Conservation (phyloP, 2,888 invertebrate genomes). For the Hyposoter didymator region DNA sequence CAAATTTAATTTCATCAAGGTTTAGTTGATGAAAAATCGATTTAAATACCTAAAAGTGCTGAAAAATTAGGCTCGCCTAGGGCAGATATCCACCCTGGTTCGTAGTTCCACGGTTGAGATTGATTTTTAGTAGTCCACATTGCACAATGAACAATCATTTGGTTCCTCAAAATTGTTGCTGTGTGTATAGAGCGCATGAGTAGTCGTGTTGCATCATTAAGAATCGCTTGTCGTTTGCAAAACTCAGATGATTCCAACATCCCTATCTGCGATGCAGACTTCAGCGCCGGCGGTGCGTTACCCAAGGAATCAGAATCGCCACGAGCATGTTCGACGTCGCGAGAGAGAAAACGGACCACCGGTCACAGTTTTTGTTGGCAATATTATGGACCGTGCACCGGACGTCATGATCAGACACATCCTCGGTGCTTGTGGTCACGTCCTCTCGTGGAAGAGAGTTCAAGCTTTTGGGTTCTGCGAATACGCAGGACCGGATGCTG, state of each 20-base stretch:
- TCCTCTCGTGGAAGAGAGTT: slow-evolving; percentile 98
- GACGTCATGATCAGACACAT: slow-evolving; percentile 97
- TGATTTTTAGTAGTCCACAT: not conserved
- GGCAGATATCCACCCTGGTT: too few relatives aligned
- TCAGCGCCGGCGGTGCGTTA: slow-evolving; percentile 82
- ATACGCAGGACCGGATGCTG: slow-evolving; percentile 97
- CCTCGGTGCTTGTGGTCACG: slow-evolving; percentile 96
- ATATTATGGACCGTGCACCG: slow-evolving; percentile 97
- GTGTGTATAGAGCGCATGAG: slow-evolving; percentile 69
- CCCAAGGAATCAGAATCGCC: slow-evolving; percentile 80
- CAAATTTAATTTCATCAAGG: too few relatives aligned
- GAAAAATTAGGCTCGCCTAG: too few relatives aligned
- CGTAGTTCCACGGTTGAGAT: not conserved
- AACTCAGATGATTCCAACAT: slow-evolving; percentile 84
- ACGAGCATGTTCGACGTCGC: slow-evolving; percentile 80
- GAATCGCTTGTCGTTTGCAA: slow-evolving; percentile 71
- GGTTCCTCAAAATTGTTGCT: not conserved
- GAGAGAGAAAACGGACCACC: slow-evolving; percentile 89
- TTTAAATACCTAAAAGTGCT: too few relatives aligned
- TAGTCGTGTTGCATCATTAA: slow-evolving; percentile 72
- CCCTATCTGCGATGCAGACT: slow-evolving; percentile 84
- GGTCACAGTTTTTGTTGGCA: slow-evolving; percentile 99
- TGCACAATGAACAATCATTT: not conserved
- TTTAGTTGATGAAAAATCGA: too few relatives aligned
- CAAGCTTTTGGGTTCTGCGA: slow-evolving; percentile 99